phyloP scores from a whole-genome alignment of 1,140 invertebrate genomes.

The Venturia canescens region DNA sequence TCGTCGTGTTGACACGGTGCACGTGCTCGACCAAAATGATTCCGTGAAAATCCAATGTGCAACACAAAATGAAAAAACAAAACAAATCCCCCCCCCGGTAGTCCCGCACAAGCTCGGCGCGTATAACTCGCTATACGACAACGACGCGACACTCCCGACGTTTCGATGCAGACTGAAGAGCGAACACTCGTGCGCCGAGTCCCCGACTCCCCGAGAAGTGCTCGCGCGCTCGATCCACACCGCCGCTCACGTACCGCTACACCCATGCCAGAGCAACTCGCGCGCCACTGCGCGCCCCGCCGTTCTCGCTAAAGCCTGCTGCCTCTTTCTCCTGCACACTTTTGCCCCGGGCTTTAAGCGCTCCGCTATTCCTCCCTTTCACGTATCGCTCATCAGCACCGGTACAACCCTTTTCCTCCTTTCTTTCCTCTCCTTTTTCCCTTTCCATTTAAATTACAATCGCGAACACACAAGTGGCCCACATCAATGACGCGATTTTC shows the following conservation, averaged over 20 bases:
- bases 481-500: too few species aligned
- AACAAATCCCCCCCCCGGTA: neutral
- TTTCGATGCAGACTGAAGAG: slow-evolving; percentile 69
- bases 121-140: slow-evolving; percentile 12
- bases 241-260: neutral
- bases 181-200: slow-evolving; percentile 55
- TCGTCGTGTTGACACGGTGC: too few species aligned
- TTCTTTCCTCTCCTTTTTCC: neutral
- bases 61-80: slow-evolving; percentile 1
- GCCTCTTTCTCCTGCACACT: slow-evolving; percentile 8
- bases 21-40: too few species aligned
- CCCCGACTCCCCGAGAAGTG: slow-evolving; percentile 55
- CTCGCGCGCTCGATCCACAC: slow-evolving; percentile 26
- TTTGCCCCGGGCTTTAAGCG: neutral
- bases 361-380: slow-evolving; percentile 38
- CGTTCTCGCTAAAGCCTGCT: slow-evolving; percentile 29
- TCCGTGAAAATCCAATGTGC: too few species aligned
- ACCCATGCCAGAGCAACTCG: neutral
- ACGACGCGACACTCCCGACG: slow-evolving; percentile 63
- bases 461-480: too few species aligned
- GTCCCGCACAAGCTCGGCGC: slow-evolving; percentile 6
- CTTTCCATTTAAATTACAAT: neutral
- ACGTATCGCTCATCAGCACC: slow-evolving; percentile 49
- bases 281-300: neutral
- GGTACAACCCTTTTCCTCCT: slow-evolving; percentile 17